Base-by-base conservation (phyloP, 2,888 invertebrate species). In the Ptilodon capucinus region DNA sequence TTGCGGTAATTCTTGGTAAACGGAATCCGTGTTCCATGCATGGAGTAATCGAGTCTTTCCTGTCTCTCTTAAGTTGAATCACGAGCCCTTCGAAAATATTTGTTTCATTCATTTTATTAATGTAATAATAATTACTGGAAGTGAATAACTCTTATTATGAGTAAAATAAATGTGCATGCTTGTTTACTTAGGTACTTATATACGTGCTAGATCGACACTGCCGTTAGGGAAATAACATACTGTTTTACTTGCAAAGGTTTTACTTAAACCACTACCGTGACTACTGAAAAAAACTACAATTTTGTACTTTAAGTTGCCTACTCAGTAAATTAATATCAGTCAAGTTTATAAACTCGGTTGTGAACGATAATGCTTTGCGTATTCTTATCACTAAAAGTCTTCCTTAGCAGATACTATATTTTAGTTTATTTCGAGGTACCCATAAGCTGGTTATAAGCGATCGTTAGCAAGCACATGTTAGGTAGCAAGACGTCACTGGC, bases 401-500 rank as follows among this genome's bases (percentile, higher is more conserved):
- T 32, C 6, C 23, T 16, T 28, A 9, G 5, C 14, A 35, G 30
- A 42, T 48, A 28, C 4, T 25, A 35, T 38, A n/a, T 36, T 11
- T 40, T 16, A 23, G 38, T 41, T 28, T 52, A 51, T 54, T 66
- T 57, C 46, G 36, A 49, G 46, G 42, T 47, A 51, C 32, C 38
- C 36, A 53, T 51, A 50, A 49, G 50, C 46, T 44, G 21, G 36
- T 39, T 8, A 45, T 19, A 23, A 18, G 42, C 16, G 28, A 50
- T 48, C 16, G 38, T 49, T 56, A 40, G 47, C 43, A 43, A 58
- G 46, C 75, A 69, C 67, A 71, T 74, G 72, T 59, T 49, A 38
- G 46, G 23, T 57, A 46, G 35, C 32, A 43, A 65, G 62, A 75
- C 75, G 74, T 74, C 73, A 71, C 44, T 47, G 38, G 51, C 46